These are phyloP conservation scores for Hypotaenidia okinawae DNA, from an alignment of 2,797 vertebrate genomes.

Conservation along the genomic window DNA sequence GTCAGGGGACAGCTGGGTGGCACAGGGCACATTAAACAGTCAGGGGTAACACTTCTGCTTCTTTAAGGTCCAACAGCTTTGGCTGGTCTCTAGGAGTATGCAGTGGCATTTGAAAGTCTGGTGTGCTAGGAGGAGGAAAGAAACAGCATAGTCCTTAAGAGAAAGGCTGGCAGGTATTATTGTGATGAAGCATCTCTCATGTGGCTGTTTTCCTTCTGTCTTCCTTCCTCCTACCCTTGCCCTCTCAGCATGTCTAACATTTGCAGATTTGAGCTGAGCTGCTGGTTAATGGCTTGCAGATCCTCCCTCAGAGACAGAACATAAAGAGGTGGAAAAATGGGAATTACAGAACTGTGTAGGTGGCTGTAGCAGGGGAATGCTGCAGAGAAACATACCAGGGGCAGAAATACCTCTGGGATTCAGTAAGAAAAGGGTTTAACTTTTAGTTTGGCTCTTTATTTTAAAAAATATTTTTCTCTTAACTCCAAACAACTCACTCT, in stretches of 20 bases:
- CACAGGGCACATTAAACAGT: not conserved
- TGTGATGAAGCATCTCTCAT: not conserved
- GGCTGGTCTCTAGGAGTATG: not conserved
- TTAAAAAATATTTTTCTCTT: not conserved
- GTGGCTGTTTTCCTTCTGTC: not conserved
- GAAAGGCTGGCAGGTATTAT: not conserved
- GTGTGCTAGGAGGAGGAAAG: not conserved
- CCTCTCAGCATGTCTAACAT: not conserved
- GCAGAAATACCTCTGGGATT: not conserved
- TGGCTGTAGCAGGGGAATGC: not conserved
- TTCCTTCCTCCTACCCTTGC: not conserved
- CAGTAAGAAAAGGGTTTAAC: not conserved
- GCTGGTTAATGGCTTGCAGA: slow-evolving; percentile 28
- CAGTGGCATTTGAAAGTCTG: not conserved
- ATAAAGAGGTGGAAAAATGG: not conserved
- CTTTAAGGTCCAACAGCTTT: not conserved
- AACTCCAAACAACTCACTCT: not conserved
- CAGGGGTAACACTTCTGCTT: not conserved
- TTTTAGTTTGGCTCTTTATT: not conserved
- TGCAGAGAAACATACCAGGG: not conserved
- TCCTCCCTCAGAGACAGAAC: not conserved
- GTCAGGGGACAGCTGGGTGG: not conserved
- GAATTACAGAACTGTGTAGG: slow-evolving; percentile 20
- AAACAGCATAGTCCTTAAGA: not conserved
- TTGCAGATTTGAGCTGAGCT: not conserved